Evolutionary conservation across 2,888 invertebrate species (phyloP), one percentile per base, ranked within the genome.

Genomic region (Smittia aterrima): DNA sequence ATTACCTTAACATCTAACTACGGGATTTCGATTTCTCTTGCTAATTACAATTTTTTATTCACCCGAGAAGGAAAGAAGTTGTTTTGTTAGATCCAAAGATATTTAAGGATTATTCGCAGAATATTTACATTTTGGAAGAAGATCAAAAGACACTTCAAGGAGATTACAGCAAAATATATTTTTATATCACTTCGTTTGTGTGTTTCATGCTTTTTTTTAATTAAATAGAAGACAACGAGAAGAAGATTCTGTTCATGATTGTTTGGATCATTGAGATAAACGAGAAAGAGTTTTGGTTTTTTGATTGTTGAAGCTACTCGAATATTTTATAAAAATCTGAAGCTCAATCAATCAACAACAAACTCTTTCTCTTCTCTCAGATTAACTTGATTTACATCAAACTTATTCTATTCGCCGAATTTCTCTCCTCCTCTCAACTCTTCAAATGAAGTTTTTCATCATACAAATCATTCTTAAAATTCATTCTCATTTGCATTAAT

Each of bases 41-140:
- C 32, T 47, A 58, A 58, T 58, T 22, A 58, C 58, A 58, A 18
- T 58, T 58, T 47, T n/a, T n/a, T n/a, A n/a, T n/a, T n/a, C 47
- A 47, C 47, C 11, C 11, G 16, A 47, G 47, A 47, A n/a, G 11
- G 16, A 2, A 47, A 47, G 47, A n/a, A 47, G 11, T n/a, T 47
- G 32, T 32, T 6, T n/a, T 47, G 32, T 32, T 6, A 32, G 32
- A 32, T 32, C n/a, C n/a, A 9, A 32, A 32, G 9, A 9, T 32
- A 16, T 6, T 47, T 16, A 2, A 6, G 47, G 47, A 47, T 47
- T 47, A 47, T 47, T 47, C 47, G 47, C n/a, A 47, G 47, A 32
- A 6, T 47, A 47, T 47, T 47, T 47, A 47, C 47, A 47, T 16
- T 47, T 4, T 2, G 16, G 16, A n/a, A 32, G 47, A 47, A 47